Evolutionary conservation across 1,140 invertebrate species (phyloP), one percentile per base, ranked within the genome.

Genomic region (roundworm (Caenorhabditis elegans)): DNA sequence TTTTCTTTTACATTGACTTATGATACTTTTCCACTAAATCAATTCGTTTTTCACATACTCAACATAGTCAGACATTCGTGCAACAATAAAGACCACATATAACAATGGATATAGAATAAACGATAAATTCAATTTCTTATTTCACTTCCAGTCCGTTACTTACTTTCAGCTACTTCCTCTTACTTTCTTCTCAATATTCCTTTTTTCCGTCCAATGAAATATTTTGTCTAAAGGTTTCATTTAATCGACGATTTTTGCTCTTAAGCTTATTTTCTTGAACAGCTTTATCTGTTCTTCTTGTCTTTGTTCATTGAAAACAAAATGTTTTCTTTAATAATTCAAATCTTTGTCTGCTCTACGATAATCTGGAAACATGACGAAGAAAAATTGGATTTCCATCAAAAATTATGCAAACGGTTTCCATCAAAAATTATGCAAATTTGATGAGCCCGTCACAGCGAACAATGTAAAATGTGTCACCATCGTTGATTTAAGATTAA

Each of bases 341-440:
- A n/a, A 48, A 13, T 51, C 49, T 51, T 24, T 51, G 26, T 31
- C 53, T 60, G 53, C 53, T 10, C 53, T 31, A 22, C 26, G 53
- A 60, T 60, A 60, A 60, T 60, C 53, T 60, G 19, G 53, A 60
- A 60, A n/a, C 53, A 31, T n/a, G n/a, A n/a, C n/a, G n/a, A 28
- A 31, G 19, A 0, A 26, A 51, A 51, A 24, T 10, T 4, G 49
- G 17, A 15, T 51, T 17, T 24, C 6, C 19, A 5, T 0, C 10
- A 24, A 51, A 24, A 51, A n/a, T n/a, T n/a, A n/a, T n/a, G n/a
- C n/a, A n/a, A n/a, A n/a, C n/a, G n/a, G n/a, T n/a, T n/a, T n/a
- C n/a, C n/a, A n/a, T n/a, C n/a, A n/a, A n/a, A n/a, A n/a, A n/a
- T n/a, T n/a, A 51, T 51, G 49, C 22, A 24, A 51, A 51, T 51